phyloP scores from a whole-genome alignment of 2,888 invertebrate species.

The Andrena bucephala region DNA sequence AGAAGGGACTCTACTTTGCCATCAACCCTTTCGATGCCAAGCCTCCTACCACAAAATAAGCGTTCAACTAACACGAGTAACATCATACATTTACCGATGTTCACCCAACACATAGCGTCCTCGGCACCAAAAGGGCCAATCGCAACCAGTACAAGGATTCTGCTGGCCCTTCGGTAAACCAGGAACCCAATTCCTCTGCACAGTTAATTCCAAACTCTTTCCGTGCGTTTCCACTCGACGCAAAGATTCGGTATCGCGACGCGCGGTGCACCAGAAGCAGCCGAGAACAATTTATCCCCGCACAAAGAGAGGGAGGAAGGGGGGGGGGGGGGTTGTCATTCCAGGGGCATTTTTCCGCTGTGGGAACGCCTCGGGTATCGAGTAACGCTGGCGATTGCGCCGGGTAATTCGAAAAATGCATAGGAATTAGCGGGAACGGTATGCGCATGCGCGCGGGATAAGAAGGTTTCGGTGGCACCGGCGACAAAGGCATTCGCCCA shows the following conservation, averaged over 20 bases:
- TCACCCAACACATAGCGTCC: no score
- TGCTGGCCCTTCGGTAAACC: background rate
- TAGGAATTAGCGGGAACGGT: conserved; percentile 52
- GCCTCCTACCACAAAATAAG: no score
- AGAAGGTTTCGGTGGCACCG: conserved; percentile 49
- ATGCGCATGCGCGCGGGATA: conserved; percentile 27
- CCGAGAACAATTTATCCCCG: conserved; percentile 13
- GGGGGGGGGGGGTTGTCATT: conserved; percentile 12
- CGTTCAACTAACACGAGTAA: no score
- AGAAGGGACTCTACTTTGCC: no score
- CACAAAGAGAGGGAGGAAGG: background rate
- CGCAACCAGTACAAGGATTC: background rate
- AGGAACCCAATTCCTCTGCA: background rate
- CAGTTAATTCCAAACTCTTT: background rate
- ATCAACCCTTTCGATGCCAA: no score
- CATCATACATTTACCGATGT: no score
- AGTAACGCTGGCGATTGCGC: conserved; percentile 42
- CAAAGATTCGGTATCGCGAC: background rate
- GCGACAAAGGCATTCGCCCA: conserved; percentile 57
- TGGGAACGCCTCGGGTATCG: conserved; percentile 35
- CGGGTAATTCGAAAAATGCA: conserved; percentile 61
- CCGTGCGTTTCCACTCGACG: background rate
- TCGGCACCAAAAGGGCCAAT: background rate
- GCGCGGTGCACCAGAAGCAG: conserved; percentile 26
- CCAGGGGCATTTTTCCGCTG: conserved; percentile 47